These are phyloP conservation scores for Ellobium chinense DNA, from an alignment of 2,888 invertebrate genomes.

Conservation along the genomic window DNA sequence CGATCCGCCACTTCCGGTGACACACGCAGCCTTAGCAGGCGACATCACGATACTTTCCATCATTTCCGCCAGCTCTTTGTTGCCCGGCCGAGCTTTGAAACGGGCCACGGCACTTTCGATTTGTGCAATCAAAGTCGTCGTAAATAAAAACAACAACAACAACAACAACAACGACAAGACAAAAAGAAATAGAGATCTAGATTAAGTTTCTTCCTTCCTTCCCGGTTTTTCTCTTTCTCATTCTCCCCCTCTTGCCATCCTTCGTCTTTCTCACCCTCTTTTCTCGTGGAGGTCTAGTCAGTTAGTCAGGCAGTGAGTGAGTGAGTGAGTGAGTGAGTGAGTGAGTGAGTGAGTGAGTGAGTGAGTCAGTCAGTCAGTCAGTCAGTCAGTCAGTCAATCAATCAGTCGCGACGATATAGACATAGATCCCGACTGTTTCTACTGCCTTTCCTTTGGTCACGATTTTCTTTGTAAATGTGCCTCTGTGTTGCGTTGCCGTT, in stretches of 20 bases:
- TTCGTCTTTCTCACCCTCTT: neutral
- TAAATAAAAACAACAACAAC: too few relatives aligned
- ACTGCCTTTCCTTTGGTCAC: too few relatives aligned
- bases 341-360: neutral
- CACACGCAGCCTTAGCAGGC: neutral
- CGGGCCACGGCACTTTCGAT: neutral
- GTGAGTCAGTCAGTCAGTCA: conserved; percentile 74
- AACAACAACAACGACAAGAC: too few relatives aligned
- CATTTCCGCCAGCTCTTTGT: neutral
- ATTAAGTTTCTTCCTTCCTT: too few relatives aligned
- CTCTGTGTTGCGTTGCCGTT: too few relatives aligned
- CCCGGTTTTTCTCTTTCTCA: neutral
- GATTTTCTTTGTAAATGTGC: too few relatives aligned
- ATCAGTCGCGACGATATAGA: too few relatives aligned
- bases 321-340: neutral
- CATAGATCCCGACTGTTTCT: neutral
- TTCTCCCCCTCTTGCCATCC: neutral
- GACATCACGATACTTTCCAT: neutral
- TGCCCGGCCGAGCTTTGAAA: neutral
- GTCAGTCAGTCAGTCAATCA: too few relatives aligned
- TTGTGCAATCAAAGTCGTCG: too few relatives aligned
- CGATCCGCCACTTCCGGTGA: neutral
- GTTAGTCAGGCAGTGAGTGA: neutral
- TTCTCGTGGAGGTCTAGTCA: neutral
- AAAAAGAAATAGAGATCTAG: too few relatives aligned